These are phyloP conservation scores for Hipparchia sbordonii DNA, from an alignment of 2,888 invertebrate genomes.

Conservation along the genomic window DNA sequence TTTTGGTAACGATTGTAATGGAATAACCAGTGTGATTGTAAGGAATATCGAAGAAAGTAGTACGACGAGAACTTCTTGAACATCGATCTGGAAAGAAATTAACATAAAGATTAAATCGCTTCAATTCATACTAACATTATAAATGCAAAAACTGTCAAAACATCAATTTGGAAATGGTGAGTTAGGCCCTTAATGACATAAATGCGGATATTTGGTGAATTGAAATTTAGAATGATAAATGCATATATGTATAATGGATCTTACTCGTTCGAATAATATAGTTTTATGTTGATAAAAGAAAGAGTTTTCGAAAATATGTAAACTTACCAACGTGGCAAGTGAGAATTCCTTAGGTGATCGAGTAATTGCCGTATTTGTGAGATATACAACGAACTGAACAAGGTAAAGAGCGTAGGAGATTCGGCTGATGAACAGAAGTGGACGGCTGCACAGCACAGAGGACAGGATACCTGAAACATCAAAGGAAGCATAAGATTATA, in stretches of 20 bases:
- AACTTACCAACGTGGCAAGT: constrained; percentile 80
- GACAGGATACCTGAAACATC: constrained; percentile 71
- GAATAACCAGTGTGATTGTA: constrained; percentile 85
- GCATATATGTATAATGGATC: too few species aligned
- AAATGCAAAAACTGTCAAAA: too few species aligned
- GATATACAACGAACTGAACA: constrained; percentile 85
- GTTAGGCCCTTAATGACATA: too few species aligned
- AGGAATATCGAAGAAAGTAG: constrained; percentile 78
- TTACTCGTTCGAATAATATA: too few species aligned
- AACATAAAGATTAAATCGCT: neutral
- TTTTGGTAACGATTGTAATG: constrained; percentile 82
- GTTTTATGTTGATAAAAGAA: too few species aligned
- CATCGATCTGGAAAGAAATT: constrained; percentile 43
- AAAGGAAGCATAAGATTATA: neutral
- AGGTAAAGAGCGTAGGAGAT: constrained; percentile 87
- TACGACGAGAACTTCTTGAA: constrained; percentile 80
- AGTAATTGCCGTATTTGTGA: constrained; percentile 85
- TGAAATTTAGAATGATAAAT: too few species aligned
- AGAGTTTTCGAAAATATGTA: neutral
- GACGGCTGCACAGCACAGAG: constrained; percentile 78
- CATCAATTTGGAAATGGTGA: too few species aligned
- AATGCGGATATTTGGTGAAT: too few species aligned
- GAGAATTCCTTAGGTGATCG: constrained; percentile 84
- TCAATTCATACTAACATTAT: too few species aligned
- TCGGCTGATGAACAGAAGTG: constrained; percentile 84